These are phyloP conservation scores for Octodonta nipae DNA, from an alignment of 2,888 invertebrate species.

Conservation along the genomic window DNA sequence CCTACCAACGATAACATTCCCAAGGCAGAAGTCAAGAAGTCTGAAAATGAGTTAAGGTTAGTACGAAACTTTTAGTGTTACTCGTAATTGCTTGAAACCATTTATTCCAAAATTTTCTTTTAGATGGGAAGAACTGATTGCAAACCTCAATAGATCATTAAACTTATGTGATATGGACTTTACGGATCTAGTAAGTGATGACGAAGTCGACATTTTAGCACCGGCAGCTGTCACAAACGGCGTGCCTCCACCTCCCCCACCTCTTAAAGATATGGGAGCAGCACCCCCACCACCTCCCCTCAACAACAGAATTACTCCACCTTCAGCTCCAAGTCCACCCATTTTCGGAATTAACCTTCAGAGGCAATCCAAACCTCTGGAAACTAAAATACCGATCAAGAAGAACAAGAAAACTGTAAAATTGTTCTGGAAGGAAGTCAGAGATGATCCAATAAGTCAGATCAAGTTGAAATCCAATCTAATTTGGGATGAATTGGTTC, in stretches of 20 bases:
- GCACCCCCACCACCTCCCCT: slow-evolving; percentile 39
- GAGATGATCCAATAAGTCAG: slow-evolving; percentile 59
- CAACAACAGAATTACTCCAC: slow-evolving; percentile 31
- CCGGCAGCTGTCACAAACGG: slow-evolving; percentile 52
- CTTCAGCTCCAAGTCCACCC: slow-evolving; percentile 36
- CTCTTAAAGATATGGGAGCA: slow-evolving; percentile 36
- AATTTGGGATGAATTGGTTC: slow-evolving; percentile 84
- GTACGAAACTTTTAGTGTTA: too few relatives aligned
- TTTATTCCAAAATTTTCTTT: too few relatives aligned
- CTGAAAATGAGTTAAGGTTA: slow-evolving; percentile 85
- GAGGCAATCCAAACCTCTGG: slow-evolving; percentile 21
- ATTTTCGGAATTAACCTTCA: slow-evolving; percentile 34
- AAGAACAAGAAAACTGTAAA: slow-evolving; percentile 95
- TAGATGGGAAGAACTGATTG: slow-evolving; percentile 89
- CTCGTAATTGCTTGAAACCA: too few relatives aligned
- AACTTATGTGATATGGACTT: slow-evolving; percentile 92
- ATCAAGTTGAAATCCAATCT: slow-evolving; percentile 45
- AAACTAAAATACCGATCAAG: slow-evolving; percentile 45
- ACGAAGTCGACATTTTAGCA: slow-evolving; percentile 61
- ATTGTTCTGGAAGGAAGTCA: slow-evolving; percentile 93
- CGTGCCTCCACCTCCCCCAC: slow-evolving; percentile 69
- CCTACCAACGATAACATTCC: slow-evolving; percentile 53
- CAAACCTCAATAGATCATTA: slow-evolving; percentile 59
- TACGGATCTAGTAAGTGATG: slow-evolving; percentile 73
- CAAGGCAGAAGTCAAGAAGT: slow-evolving; percentile 59